Base-by-base conservation (phyloP, 2,888 invertebrate genomes). In the Clusia tigrina region DNA sequence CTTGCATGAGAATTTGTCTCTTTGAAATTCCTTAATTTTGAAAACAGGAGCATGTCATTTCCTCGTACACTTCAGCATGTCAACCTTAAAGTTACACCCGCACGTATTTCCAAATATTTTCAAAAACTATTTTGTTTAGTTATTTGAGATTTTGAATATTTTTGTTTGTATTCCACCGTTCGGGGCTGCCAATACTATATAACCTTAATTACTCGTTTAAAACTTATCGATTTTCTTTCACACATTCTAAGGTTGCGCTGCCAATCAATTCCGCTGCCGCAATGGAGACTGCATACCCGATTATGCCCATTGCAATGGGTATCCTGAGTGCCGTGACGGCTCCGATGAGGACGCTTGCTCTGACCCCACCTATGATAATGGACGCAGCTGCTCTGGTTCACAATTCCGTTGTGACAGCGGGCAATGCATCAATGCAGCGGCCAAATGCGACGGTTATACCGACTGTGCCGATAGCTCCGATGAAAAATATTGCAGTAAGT, bases 211-310 rank as follows among this genome's bases (percentile, higher is more conserved):
- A n/a, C n/a, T n/a, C n/a, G n/a, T n/a, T n/a, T n/a, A n/a, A n/a
- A n/a, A n/a, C n/a, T n/a, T n/a, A n/a, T n/a, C n/a, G n/a, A n/a
- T n/a, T 22, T 22, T 15, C 48, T 51, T 25, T n/a, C 26, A 20
- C 2, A 15, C 25, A 6, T 66, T 73, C 77, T 65, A 81, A 91
- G 91, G 86, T 70, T 94, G 94, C 80, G 80, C 83, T 10, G 69
- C 81, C 1, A 86, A 88, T 72, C 86, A 92, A 77, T 93, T 89
- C 85, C 87, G 87, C 66, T 94, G 94, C 78, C 78, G 77, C 26
- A 87, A 88, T 64, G 90, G 91, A 1, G 85, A 88, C 63, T 93
- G 93, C 72, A 88, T 94, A 64, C 86, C 88, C 62, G 81, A 80
- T 1, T 83, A 85, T 22, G 86, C 86, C 63, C 80, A 83, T 64